Evolutionary conservation across 2,797 vertebrate species (phyloP), one percentile per base, ranked within the genome.

Genomic region (Buceros bicornis): DNA sequence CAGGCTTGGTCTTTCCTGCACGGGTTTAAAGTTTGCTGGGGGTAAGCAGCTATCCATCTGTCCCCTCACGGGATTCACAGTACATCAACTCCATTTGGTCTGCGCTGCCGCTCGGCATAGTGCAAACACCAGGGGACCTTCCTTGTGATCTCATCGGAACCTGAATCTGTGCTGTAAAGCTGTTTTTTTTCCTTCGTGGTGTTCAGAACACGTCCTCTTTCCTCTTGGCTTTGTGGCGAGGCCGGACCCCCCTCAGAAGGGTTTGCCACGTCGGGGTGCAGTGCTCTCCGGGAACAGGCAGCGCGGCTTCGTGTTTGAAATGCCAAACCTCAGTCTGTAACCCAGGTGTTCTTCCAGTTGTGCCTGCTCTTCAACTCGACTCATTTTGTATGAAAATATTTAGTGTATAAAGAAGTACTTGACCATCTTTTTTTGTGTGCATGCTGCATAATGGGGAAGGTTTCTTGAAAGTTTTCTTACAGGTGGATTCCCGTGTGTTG

Each of bases 401-500:
- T 67, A 71, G 70, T 79, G 4, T 79, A 53, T 95, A 78, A 81
- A 57, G 56, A 87, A 86, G 19, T 67, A 50, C 54, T 92, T 67
- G 54, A 66, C 83, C 29, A 6, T 82, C 37, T 74, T 22, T 33
- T 40, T 54, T 69, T 12, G 9, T 77, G 90, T 87, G 79, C 16
- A 2, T 37, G 64, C 65, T 86, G 79, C 66, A 65, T 70, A 80
- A 74, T 43, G 28, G 73, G 72, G 84, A 90, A 43, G 87, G 83
- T 95, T 95, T 95, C 90, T 94, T 28, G 11, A 83, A 94, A 92
- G 45, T 95, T 97, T 97, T 95, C 92, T 96, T 93, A 78, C 81
- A 89, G 96, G 92, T 94, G 48, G 77, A 81, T 97, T 98, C 96
- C 97, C 97, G 95, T 94, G 97, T 97, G 97, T 94, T 22, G 51